Evolutionary conservation across 2,113 vertebrate species (phyloP), one percentile per base, ranked within the genome.

Genomic region (Etheostoma spectabile): DNA sequence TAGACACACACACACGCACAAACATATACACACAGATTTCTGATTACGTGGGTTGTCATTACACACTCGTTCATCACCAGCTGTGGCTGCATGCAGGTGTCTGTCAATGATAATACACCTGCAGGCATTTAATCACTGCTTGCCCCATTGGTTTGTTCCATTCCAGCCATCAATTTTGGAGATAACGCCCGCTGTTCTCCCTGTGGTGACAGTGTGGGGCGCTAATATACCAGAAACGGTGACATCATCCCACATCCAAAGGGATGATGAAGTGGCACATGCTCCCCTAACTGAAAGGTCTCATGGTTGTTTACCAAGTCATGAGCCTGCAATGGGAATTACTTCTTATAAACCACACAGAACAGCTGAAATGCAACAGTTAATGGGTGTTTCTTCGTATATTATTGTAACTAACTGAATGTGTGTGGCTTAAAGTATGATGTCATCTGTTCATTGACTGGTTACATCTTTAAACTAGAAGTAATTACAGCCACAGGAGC

Each of bases 61-160:
- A 60, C 48, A 6, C n/a, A 2, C 59, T 68, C 53, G 14, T 86
- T 82, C 55, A 75, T 89, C 79, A 65, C 74, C 77, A 38, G 77
- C 79, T 74, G 74, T 30, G 73, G 75, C 61, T 78, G 79, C 86
- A 59, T 78, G 79, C 86, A 90, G 74, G 86, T 88, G 86, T 81
- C 60, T 90, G 82, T 77, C 67, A 59, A 33, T 45, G 90, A 93
- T 93, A 91, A 88, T 65, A 64, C 73, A 84, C 82, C 80, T 88
- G 60, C 65, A 69, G 70, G 86, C 81, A 85, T 83, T 92, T 63
- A 88, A 93, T 94, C 84, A 87, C 74, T 6, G 11, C 12, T 48
- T 15, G 76, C 48, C 77, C 52, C 76, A 74, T 69, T 80, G 84
- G 51, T 74, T 65, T 30, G 62, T 18, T n/a, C 60, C 69, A 53